Evolutionary conservation across 2,888 invertebrate species (phyloP).

Genomic region (Machimus rusticus): DNA sequence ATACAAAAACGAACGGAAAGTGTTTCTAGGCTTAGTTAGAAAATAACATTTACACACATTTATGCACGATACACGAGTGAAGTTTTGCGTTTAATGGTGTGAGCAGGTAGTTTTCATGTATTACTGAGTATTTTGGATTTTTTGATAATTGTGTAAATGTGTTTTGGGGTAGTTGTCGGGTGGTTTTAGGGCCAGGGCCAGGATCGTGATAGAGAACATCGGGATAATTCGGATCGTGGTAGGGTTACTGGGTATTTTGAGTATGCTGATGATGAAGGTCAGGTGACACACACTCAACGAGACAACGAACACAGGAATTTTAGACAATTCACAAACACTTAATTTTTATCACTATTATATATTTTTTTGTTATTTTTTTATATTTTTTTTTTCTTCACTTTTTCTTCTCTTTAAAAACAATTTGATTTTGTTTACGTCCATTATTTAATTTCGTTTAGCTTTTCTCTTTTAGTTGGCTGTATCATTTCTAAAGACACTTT

Average conservation of each 20-base stretch:
- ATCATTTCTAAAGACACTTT: slow-evolving; percentile 7
- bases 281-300: slow-evolving; percentile 4
- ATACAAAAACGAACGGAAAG: slow-evolving; percentile 18
- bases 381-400: background rate
- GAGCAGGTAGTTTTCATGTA: background rate
- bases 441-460: background rate
- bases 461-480: background rate
- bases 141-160: background rate
- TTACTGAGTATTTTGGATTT: background rate
- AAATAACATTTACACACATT: slow-evolving; percentile 27
- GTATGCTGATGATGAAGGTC: background rate
- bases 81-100: background rate
- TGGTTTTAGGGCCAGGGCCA: background rate
- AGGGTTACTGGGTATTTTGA: background rate
- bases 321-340: slow-evolving; percentile 32
- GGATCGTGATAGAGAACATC: background rate
- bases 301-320: slow-evolving; percentile 21
- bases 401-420: background rate
- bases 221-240: background rate
- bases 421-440: background rate
- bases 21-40: background rate
- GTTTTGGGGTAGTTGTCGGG: background rate
- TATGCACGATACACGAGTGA: slow-evolving; percentile 26
- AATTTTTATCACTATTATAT: slow-evolving; percentile 9
- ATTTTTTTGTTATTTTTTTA: background rate